Evolutionary conservation across 2,888 invertebrate species (phyloP).

Genomic region (Ectropis crepuscularia): DNA sequence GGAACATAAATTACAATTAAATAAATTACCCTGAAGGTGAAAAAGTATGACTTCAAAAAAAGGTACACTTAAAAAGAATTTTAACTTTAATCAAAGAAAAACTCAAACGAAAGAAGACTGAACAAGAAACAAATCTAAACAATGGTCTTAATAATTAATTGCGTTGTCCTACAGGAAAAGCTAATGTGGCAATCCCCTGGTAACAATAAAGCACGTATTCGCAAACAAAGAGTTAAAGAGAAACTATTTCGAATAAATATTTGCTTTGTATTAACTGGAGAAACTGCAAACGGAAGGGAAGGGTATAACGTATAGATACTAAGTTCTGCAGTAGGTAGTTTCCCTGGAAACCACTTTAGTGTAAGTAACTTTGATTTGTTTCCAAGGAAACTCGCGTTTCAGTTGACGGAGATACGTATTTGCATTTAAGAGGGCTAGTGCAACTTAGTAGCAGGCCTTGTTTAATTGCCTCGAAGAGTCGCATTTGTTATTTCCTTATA

Average conservation of each 20-base stretch:
- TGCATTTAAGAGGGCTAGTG: conserved; percentile 10
- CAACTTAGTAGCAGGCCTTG: conserved; percentile 2
- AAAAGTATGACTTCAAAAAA: neutral
- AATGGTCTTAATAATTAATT: neutral
- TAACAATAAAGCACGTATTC: conserved; percentile 6
- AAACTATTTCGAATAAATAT: conserved; percentile 13
- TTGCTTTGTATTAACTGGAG: conserved; percentile 25
- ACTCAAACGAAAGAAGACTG: too few species aligned
- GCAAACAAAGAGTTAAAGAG: conserved; percentile 12
- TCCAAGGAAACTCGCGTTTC: conserved; percentile 31
- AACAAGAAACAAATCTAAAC: too few species aligned
- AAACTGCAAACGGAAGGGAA: conserved; percentile 20
- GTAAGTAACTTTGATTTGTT: conserved; percentile 39
- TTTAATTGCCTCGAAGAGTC: neutral
- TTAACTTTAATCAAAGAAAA: too few species aligned
- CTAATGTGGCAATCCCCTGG: neutral
- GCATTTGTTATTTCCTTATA: too few species aligned
- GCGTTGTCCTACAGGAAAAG: neutral
- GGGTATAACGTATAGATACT: conserved; percentile 39
- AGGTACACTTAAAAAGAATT: too few species aligned
- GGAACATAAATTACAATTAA: conserved; percentile 15
- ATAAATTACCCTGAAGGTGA: neutral
- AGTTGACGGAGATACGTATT: conserved; percentile 21
- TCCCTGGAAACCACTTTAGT: conserved; percentile 42
- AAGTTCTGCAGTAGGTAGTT: conserved; percentile 41